Evolutionary conservation across 2,113 vertebrate species (phyloP), one percentile per base, ranked within the genome.

Genomic region (Calcarius ornatus): DNA sequence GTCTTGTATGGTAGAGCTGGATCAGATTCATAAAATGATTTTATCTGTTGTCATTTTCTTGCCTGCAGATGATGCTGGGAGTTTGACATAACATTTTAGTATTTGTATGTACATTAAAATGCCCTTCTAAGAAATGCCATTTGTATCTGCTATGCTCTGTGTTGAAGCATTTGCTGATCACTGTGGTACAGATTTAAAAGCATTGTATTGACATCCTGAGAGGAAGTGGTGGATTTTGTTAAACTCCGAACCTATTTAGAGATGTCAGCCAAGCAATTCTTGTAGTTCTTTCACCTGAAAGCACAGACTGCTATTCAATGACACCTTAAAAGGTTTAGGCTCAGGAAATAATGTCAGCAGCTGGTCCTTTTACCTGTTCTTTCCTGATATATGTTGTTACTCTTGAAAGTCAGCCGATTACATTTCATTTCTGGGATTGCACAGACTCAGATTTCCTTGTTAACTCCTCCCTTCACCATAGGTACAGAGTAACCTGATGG

Each of bases 21-120:
- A 86, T 79, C 69, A 60, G 25, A 75, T 82, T 79, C 50, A 61
- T 83, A 57, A 89, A 88, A 72, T 42, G 3, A 25, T 88, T 61
- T 89, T 92, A 84, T 61, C 65, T 35, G 3, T 38, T 71, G 70
- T 87, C 69, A 19, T 31, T 95, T 94, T 93, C 77, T 88, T 95
- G 91, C 88, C 86, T 92, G 86, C 85, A 48, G 53, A 86, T 50
- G 91, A 81, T 93, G 50, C n/a, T 78, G 54, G 47, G 47, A 95
- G 60, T 96, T 94, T 92, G 73, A 95, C 86, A 90, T 85, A 76
- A 95, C 71, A 2, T 89, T 77, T 85, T 95, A 76, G 73, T 87
- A 63, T 70, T 93, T 97, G 89, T 97, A 84, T 87, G 91, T 95
- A 92, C 86, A 91, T 89, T 92, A 79, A 87, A 81, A 65, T 14